Conservation (phyloP, 2,113 vertebrate species). For the Hippocampus barbouri region DNA sequence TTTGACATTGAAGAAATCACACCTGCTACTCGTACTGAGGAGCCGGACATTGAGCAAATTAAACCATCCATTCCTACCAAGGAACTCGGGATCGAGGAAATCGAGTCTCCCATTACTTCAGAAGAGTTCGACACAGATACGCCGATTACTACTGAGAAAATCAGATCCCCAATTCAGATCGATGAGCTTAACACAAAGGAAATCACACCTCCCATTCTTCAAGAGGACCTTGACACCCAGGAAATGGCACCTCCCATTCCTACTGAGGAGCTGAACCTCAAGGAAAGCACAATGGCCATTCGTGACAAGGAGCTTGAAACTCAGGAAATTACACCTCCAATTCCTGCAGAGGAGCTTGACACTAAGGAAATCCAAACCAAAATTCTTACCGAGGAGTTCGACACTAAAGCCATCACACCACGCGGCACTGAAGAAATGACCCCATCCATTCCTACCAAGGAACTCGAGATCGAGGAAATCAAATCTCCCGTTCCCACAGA, state of each 20-base stretch:
- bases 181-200: background rate
- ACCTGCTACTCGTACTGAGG: background rate
- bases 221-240: background rate
- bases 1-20: background rate
- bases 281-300: background rate
- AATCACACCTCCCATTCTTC: background rate
- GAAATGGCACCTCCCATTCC: background rate
- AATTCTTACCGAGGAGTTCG: background rate
- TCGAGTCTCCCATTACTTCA: background rate
- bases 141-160: background rate
- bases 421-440: background rate
- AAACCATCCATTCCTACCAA: background rate
- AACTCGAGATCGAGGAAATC: background rate
- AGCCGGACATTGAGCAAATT: background rate
- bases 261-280: background rate
- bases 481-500: background rate
- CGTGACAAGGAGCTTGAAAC: background rate
- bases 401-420: conserved; percentile 29
- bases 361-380: background rate
- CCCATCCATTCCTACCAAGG: background rate
- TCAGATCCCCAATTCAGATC: background rate
- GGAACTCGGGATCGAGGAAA: background rate
- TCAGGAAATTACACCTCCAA: background rate
- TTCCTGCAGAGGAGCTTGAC: background rate
- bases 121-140: background rate